Percentiles rank a stretch among this genome's conserved stretches.
These are phyloP conservation scores for Theristicus caerulescens DNA, from an alignment of 2,113 vertebrate species.

Conservation along the genomic window DNA sequence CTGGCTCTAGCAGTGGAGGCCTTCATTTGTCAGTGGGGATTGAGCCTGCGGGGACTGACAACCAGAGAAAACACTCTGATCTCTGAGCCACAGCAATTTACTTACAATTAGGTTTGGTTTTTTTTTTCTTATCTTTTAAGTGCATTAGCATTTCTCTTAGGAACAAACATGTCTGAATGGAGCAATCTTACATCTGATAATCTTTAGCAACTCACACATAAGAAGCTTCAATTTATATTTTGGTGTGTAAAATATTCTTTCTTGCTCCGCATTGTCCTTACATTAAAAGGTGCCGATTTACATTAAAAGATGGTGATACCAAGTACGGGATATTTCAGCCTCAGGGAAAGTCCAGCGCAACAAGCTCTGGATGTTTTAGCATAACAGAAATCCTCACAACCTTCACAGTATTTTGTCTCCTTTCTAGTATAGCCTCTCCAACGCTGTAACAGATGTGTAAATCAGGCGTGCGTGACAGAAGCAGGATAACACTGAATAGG, in stretches of 20 bases:
- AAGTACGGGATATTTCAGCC: background rate
- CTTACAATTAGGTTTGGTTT: background rate
- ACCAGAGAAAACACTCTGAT: background rate
- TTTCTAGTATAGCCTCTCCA: background rate
- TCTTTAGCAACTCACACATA: background rate
- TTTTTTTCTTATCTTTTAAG: background rate
- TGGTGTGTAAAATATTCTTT: background rate
- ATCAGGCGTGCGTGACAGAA: background rate
- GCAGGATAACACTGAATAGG: background rate
- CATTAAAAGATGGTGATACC: background rate
- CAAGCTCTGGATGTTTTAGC: background rate
- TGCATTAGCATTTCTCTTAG: background rate
- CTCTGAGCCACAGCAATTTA: background rate
- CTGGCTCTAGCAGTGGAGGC: background rate
- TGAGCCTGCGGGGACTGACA: background rate
- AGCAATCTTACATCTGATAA: background rate
- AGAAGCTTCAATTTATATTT: background rate
- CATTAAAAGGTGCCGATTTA: background rate
- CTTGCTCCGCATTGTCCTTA: background rate
- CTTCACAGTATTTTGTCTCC: background rate
- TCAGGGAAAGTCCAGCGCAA: background rate
- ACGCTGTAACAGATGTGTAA: background rate
- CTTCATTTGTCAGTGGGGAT: rapidly evolving
- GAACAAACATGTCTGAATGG: background rate
- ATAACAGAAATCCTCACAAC: background rate